Conservation (phyloP, 2,113 vertebrate genomes). For the Elaphurus davidianus region DNA sequence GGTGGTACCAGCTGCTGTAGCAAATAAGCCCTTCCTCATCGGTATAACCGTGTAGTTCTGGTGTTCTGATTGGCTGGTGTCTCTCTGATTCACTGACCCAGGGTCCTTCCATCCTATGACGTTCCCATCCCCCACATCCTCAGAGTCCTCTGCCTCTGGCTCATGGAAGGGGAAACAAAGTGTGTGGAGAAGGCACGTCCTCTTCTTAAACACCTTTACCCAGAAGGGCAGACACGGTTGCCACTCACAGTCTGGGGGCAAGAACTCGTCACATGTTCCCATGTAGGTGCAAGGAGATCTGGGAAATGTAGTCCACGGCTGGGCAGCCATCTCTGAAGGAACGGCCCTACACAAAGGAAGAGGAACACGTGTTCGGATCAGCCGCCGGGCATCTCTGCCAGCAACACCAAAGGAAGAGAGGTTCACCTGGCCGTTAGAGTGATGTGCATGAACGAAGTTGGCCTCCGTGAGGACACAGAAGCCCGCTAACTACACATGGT, state of each 20-base stretch:
- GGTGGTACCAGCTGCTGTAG: background rate
- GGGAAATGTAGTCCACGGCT: background rate
- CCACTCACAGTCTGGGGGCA: background rate
- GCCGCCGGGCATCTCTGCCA: background rate
- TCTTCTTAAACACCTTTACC: background rate
- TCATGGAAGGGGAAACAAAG: background rate
- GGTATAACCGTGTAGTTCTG: fast-evolving
- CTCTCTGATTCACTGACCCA: background rate
- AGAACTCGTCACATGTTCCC: background rate
- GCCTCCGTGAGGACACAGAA: background rate
- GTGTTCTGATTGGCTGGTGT: too few relatives aligned
- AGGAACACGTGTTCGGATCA: background rate
- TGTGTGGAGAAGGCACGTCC: background rate
- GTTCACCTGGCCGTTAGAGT: background rate
- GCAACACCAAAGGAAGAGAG: background rate
- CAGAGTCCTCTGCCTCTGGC: background rate
- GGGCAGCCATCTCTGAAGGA: background rate
- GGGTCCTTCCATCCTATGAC: background rate
- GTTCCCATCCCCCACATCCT: background rate
- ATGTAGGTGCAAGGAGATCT: background rate
- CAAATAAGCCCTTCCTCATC: background rate
- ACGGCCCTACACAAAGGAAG: too few relatives aligned
- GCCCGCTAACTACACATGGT: too few relatives aligned
- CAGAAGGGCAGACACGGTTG: background rate
- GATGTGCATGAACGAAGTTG: background rate